phyloP scores from a whole-genome alignment of 2,888 invertebrate genomes.

The Dolichopus griseipennis region DNA sequence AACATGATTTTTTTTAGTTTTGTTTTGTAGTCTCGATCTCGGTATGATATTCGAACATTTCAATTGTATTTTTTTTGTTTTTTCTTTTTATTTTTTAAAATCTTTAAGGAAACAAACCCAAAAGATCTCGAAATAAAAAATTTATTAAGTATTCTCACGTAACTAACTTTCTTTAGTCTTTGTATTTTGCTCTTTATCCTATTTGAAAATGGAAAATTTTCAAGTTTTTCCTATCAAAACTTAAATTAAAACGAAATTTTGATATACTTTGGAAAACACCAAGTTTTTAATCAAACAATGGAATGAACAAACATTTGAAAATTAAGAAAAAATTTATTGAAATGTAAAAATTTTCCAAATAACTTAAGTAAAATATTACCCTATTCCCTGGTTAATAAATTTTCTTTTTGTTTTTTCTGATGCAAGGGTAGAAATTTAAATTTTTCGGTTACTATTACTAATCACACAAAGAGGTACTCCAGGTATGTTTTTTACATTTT shows the following conservation, averaged over 20 bases:
- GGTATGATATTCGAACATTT: neutral
- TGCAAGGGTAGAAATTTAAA: too few relatives aligned
- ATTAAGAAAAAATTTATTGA: too few relatives aligned
- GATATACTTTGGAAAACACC: neutral
- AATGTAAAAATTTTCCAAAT: too few relatives aligned
- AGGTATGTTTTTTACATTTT: too few relatives aligned
- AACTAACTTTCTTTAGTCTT: neutral
- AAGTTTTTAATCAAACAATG: neutral
- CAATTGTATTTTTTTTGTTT: neutral
- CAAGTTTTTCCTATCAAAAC: neutral
- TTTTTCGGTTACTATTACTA: too few relatives aligned
- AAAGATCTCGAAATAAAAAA: neutral
- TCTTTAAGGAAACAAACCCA: neutral
- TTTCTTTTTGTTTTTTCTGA: too few relatives aligned
- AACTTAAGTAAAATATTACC: too few relatives aligned
- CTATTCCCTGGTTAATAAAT: too few relatives aligned
- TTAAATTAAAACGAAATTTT: neutral
- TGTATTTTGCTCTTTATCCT: neutral
- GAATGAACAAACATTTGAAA: too few relatives aligned
- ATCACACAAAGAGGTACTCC: too few relatives aligned
- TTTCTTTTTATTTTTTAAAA: neutral
- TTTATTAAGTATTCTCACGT: slow-evolving; percentile 4
- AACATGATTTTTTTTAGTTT: too few relatives aligned
- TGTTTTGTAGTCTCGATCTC: too few relatives aligned
- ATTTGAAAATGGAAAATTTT: neutral